Evolutionary conservation across 1,140 invertebrate species (phyloP), one percentile per base, ranked within the genome.

Genomic region (Ctenoplectra terminalis): DNA sequence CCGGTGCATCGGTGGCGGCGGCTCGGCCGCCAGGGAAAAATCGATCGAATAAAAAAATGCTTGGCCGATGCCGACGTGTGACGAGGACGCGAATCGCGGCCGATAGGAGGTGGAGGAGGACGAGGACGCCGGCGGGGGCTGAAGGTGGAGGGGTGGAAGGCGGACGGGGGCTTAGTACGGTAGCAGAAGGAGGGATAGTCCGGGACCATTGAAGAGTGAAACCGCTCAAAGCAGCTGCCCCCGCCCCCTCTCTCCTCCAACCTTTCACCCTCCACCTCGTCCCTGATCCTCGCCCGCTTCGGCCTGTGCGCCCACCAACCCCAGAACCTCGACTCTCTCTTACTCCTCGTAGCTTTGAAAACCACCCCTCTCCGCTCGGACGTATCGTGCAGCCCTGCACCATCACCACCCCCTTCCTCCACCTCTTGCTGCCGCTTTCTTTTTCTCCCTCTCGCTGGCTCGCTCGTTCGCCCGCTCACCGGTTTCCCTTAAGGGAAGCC

Each of bases 151-250:
- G 67, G 84, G 72, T 69, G 86, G 83, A 81, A 79, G 77, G 72
- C 82, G 83, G 87, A 90, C 81, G 77, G 78, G 64, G 84, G 83
- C 79, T 77, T 85, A 88, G 85, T 81, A 82, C 69, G 75, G 78
- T 56, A 70, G 84, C 80, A 81, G 85, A 85, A 87, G 89, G 83
- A 77, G 90, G 89, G 84, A 86, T 90, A 87, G 85, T 84, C 86
- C 88, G 88, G 89, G 90, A 89, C 90, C 90, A 93, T 87, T 92
- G 91, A 92, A 94, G 92, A 93, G 92, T 94, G 88, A 93, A 93
- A 93, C 91, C 90, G 92, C 91, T 93, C 92, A 92, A 93, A 93
- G 92, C 92, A 92, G 91, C 89, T 90, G 90, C 89, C 89, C 89
- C 91, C 88, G 85, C 87, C 85, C 85, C 70, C 76, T 61, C 76